Evolutionary conservation across 2,888 invertebrate genomes (phyloP).

Genomic region (Oligia latruncula): DNA sequence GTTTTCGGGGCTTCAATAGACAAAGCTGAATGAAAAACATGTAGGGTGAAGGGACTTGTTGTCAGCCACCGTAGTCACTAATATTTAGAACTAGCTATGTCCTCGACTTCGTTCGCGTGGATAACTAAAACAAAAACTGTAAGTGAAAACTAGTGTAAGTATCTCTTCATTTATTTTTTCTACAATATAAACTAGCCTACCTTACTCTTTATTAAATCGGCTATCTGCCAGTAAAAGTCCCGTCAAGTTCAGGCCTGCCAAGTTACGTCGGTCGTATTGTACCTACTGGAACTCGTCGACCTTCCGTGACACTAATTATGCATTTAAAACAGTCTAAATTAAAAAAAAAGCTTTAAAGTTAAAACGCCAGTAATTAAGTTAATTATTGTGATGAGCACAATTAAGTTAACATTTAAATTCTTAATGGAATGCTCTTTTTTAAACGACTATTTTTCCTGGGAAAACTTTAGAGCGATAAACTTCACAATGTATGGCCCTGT

Average conservation of each 20-base stretch:
- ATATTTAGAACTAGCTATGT: neutral
- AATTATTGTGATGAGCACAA: slow-evolving; percentile 62
- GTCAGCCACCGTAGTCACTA: neutral
- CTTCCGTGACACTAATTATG: slow-evolving; percentile 13
- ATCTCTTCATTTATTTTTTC: too few relatives aligned
- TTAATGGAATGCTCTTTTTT: slow-evolving; percentile 51
- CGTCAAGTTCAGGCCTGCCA: too few relatives aligned
- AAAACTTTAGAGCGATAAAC: neutral
- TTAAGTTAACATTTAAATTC: slow-evolving; percentile 53
- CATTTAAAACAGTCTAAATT: slow-evolving; percentile 15
- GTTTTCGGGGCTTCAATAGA: slow-evolving; percentile 60
- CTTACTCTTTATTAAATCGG: too few relatives aligned
- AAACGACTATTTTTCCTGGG: slow-evolving; percentile 14
- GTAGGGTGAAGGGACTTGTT: slow-evolving; percentile 40
- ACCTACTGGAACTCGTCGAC: neutral
- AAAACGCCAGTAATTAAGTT: slow-evolving; percentile 54
- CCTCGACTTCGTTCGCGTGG: neutral
- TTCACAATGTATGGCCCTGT: slow-evolving; percentile 10
- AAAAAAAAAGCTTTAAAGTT: slow-evolving; percentile 38
- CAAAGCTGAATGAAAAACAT: slow-evolving; percentile 55
- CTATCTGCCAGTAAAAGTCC: too few relatives aligned
- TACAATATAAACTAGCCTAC: too few relatives aligned
- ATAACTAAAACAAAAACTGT: neutral
- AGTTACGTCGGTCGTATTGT: neutral
- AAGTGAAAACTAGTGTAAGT: too few relatives aligned